These are phyloP conservation scores for Limnephilus lunatus DNA, from an alignment of 2,888 invertebrate species.

Conservation along the genomic window DNA sequence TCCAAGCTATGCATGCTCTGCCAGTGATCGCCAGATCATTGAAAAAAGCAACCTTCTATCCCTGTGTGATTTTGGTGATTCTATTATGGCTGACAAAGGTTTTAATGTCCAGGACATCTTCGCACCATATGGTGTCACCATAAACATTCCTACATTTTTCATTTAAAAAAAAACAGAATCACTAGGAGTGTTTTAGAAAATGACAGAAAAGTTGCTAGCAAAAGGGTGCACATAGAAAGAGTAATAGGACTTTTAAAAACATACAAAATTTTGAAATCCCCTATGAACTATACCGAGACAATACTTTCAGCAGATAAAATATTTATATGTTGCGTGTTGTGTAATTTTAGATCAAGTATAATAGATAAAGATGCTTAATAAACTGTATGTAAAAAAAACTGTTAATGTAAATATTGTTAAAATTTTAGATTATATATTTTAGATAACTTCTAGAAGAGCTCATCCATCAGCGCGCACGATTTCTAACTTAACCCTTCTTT, in stretches of 20 bases:
- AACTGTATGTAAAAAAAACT: background rate
- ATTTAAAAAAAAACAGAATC: constrained; percentile 63
- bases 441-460: no score
- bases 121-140: constrained; percentile 61
- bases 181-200: constrained; percentile 56
- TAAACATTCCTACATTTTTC: constrained; percentile 66
- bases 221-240: constrained; percentile 60
- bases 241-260: constrained; percentile 61
- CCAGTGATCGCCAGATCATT: constrained; percentile 65
- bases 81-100: constrained; percentile 66
- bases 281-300: constrained; percentile 10
- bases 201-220: constrained; percentile 54
- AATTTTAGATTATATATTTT: no score
- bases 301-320: background rate
- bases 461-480: no score
- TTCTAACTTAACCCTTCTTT: no score
- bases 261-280: constrained; percentile 58
- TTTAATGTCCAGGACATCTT: constrained; percentile 67
- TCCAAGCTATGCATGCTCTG: constrained; percentile 58
- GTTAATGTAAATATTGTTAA: no score
- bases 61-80: constrained; percentile 64
- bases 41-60: constrained; percentile 62
- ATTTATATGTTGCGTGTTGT: background rate
- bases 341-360: constrained; percentile 9
- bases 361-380: background rate